Conservation (phyloP, 2,797 vertebrate species). For the Gallinago stenura region DNA sequence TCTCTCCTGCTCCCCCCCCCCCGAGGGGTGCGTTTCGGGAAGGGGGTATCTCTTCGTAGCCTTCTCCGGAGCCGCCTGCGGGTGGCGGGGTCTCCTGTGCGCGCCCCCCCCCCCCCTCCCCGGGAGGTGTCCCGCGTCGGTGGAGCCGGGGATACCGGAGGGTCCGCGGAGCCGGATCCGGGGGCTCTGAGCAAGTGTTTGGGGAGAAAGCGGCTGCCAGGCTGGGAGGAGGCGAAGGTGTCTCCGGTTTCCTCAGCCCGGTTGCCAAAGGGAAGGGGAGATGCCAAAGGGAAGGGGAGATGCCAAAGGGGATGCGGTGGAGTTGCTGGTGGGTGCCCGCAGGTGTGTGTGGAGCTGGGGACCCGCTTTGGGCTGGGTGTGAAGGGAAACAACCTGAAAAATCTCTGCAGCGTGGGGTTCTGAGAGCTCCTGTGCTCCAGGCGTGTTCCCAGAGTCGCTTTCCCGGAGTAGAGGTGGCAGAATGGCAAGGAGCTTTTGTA, state of each 20-base stretch:
- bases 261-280: background rate
- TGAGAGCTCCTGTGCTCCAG: rapidly evolving
- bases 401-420: background rate
- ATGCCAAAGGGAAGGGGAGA: too few relatives aligned
- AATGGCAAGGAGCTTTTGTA: background rate
- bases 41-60: background rate
- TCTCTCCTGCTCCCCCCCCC: too few relatives aligned
- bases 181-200: background rate
- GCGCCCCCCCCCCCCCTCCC: background rate
- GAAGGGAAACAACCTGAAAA: rapidly evolving
- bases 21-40: background rate
- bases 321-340: background rate
- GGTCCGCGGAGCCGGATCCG: background rate
- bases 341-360: background rate
- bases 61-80: background rate
- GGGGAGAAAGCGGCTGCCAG: background rate
- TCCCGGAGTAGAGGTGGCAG: background rate
- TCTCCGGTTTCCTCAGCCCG: background rate
- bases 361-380: background rate
- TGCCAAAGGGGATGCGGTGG: too few relatives aligned
- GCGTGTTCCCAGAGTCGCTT: rapidly evolving
- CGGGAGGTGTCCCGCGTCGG: background rate
- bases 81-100: background rate
- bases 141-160: background rate
- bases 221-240: background rate